Base-by-base conservation (phyloP, 1,140 invertebrate species). In the Psilanteris sp. region DNA sequence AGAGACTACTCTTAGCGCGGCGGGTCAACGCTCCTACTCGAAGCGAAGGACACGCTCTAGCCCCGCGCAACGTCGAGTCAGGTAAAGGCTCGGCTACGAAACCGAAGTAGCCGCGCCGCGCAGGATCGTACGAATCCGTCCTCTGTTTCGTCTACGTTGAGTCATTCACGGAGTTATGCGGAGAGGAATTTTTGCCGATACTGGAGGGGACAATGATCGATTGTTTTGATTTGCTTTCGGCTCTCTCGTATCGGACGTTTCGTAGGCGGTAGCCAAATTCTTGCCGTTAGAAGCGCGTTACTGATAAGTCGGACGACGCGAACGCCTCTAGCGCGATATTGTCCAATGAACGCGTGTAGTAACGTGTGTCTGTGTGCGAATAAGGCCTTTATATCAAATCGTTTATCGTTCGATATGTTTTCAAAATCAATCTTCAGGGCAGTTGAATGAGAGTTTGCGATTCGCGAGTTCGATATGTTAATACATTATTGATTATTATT, bases 1-100 rank as follows among this genome's bases (percentile, higher is more conserved):
- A 39, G 29, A 39, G 62, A 43, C 62, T 68, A 24, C 41, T 68
- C 52, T 50, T 13, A 32, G 31, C 20, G 29, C 34, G 44, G 54
- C 13, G 66, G 66, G 66, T 70, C 66, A 70, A 70, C 66, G 66
- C 34, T 31, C 66, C 66, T 50, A 70, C 66, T 44, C 32, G 66
- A 48, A 32, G 44, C 66, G 66, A 70, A 70, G 66, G 66, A 70
- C 66, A 59, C 64, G 62, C 43, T 59, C 64, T 68, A 68, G 64
- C 52, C 64, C 66, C 54, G 46, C 55, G 39, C 48, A 55, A 37
- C 44, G 37, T 29, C 29, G 44, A 39, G 64, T 20, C 66, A 59
- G 52, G 66, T 70, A 57, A 43, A 68, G 64, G 8, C 50, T 57
- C 64, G 64, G 50, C 37, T 22, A 55, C 48, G 50, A 57, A 68